Conservation (phyloP, 2,113 vertebrate genomes). For the Mormoops blainvillei region DNA sequence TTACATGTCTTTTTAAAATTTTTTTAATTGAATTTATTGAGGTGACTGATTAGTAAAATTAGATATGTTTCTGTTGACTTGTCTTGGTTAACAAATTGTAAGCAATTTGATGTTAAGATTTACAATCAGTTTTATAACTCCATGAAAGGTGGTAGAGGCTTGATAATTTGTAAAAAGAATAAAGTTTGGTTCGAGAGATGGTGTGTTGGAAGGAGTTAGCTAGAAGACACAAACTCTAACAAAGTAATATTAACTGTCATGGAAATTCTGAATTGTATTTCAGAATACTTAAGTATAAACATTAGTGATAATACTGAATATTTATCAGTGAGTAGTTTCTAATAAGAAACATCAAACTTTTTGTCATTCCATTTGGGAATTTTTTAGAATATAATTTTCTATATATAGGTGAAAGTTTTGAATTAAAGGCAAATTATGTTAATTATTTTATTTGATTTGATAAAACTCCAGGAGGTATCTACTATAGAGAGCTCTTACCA, state of each 20-base stretch:
- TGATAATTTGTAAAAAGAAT: constrained; percentile 27
- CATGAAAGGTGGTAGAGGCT: background rate
- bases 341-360: background rate
- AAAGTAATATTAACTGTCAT: background rate
- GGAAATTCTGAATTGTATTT: background rate
- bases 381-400: constrained; percentile 8
- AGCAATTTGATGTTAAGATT: background rate
- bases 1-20: background rate
- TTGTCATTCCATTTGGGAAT: background rate
- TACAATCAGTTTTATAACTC: constrained; percentile 17
- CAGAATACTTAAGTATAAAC: background rate
- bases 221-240: background rate
- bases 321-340: background rate
- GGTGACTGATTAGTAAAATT: background rate
- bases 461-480: constrained; percentile 2
- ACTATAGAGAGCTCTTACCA: background rate
- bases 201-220: background rate
- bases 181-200: background rate
- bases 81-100: background rate
- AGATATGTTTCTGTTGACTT: background rate
- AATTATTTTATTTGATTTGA: constrained; percentile 24
- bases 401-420: background rate
- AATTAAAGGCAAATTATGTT: background rate
- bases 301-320: background rate
- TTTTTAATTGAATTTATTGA: background rate